Evolutionary conservation across 2,113 vertebrate species (phyloP).

Genomic region (Elgaria multicarinata): DNA sequence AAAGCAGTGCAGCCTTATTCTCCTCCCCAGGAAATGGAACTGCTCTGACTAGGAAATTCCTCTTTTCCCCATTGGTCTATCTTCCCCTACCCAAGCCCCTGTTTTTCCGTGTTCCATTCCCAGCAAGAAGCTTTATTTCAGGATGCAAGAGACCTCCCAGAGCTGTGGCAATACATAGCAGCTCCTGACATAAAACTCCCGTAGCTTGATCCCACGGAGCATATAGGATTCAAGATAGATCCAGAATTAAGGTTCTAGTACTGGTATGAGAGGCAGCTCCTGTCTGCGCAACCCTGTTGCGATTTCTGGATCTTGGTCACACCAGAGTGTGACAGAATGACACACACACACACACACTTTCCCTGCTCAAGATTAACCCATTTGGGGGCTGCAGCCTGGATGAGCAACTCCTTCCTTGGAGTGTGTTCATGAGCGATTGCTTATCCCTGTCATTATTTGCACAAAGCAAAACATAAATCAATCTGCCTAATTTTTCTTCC

Average conservation of each 20-base stretch:
- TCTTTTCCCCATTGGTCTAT: not conserved
- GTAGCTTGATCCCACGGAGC: not conserved
- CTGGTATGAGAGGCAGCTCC: not conserved
- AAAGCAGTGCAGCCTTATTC: not conserved
- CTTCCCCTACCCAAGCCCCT: not conserved
- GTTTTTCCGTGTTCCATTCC: not conserved
- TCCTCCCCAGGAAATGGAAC: not conserved
- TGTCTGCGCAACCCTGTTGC: not conserved
- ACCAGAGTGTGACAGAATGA: not conserved
- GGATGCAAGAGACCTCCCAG: not conserved
- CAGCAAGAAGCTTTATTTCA: not conserved
- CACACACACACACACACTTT: not conserved
- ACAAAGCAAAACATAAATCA: slow-evolving; percentile 72
- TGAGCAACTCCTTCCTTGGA: slow-evolving; percentile 27
- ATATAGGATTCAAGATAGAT: not conserved
- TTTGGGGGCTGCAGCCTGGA: slow-evolving; percentile 15
- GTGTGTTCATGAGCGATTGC: slow-evolving; percentile 32
- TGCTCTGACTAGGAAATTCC: not conserved
- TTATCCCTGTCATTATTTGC: slow-evolving; percentile 64
- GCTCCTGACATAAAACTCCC: not conserved
- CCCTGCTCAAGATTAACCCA: not conserved
- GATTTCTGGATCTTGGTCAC: not conserved
- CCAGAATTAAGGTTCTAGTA: not conserved
- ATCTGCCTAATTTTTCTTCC: slow-evolving; percentile 55
- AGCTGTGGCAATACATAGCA: not conserved